These are phyloP conservation scores for Calypte anna DNA, from an alignment of 2,113 vertebrate species.

Conservation along the genomic window DNA sequence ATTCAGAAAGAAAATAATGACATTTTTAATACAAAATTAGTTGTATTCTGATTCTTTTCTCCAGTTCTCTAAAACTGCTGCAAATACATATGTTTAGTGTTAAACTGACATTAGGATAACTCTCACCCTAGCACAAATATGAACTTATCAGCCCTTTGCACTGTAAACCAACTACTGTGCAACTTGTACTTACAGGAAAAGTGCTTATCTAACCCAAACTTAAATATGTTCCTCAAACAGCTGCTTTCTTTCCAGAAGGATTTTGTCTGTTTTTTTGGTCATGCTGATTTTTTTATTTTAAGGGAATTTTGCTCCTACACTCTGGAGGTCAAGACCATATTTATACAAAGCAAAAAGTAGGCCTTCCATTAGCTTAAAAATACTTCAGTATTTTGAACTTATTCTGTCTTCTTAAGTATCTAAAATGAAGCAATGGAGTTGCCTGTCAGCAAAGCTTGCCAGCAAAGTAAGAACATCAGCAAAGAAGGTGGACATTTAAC, in stretches of 20 bases:
- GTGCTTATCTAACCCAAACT: not conserved
- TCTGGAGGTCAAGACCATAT: not conserved
- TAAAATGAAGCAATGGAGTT: not conserved
- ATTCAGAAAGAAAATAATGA: not conserved
- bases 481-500: not conserved
- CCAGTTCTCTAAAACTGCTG: not conserved
- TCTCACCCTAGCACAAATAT: not conserved
- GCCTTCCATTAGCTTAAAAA: not conserved
- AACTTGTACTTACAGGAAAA: not conserved
- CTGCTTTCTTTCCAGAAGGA: not conserved
- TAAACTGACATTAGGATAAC: not conserved
- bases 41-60: not conserved
- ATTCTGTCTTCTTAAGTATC: not conserved
- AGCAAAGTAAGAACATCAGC: not conserved
- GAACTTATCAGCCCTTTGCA: not conserved
- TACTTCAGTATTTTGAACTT: not conserved
- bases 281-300: not conserved
- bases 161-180: not conserved
- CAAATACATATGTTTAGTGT: not conserved
- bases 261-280: not conserved
- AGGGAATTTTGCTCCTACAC: not conserved
- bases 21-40: not conserved
- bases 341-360: not conserved
- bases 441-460: not conserved
- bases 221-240: not conserved